Evolutionary conservation across 2,113 vertebrate genomes (phyloP), one percentile per base, ranked within the genome.

Genomic region (Lota lota): DNA sequence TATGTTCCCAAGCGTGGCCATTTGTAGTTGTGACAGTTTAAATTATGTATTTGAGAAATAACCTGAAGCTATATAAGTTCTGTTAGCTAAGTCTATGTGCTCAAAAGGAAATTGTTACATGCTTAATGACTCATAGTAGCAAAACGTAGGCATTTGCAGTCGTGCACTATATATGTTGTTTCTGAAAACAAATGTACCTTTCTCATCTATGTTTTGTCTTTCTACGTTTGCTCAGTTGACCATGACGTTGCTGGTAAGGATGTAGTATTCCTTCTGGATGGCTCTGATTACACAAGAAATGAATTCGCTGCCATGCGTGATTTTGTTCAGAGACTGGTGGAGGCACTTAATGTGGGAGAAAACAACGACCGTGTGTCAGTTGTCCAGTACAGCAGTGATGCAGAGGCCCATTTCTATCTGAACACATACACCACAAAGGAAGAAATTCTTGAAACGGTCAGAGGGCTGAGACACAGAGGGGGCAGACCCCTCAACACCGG

Each of bases 401-500:
- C 89, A 22, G 75, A 80, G 53, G 80, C 58, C 53, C 77, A 87
- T 2, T 92, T 92, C 66, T 79, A 81, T 63, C 80, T 92, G n/a
- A 91, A 88, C 70, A 87, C 82, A 21, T 69, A 87, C 76, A 70
- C 75, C 62, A 87, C 81, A 63, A 66, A 83, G 68, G 69, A 88
- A 18, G 68, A 79, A 10, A 72, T 87, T 73, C 16, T 63, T 51
- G 65, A 77, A 3, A 74, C 64, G 5, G 36, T 92, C 50, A 66
- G 2, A 75, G 58, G 17, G 50, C 53, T 92, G 58, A 81, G 22
- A 21, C 82, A 78, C 50, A 92, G 82, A 87, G 90, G 90, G 67
- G 89, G 91, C 62, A 92, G 80, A 68, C 20, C 79, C 5, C 91
- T 93, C 53, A 94, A 97, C 67, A 88, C 94, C 63, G 97, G 95